phyloP scores from a whole-genome alignment of 1,140 invertebrate species.

The Oedothorax gibbosus region DNA sequence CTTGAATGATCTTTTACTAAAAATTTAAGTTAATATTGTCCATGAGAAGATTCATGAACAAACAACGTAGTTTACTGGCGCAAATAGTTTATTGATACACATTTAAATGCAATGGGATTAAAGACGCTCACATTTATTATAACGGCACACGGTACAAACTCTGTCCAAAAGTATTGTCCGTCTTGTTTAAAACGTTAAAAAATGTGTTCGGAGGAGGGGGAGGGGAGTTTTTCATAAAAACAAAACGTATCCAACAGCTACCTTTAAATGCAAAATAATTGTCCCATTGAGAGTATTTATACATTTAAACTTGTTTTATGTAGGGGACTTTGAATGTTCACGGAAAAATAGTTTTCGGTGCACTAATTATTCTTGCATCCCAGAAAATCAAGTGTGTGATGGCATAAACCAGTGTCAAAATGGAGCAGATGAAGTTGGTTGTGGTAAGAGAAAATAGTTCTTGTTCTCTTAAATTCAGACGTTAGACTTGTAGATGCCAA shows the following conservation, averaged over 20 bases:
- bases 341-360: not conserved
- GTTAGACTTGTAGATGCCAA: no score
- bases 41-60: no score
- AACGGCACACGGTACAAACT: no score
- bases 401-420: slow-evolving; percentile 19
- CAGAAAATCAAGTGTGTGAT: slow-evolving; percentile 9
- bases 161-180: no score
- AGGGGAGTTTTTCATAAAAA: no score
- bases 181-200: not conserved
- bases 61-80: no score
- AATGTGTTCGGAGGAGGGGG: not conserved
- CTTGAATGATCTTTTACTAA: not conserved
- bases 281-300: not conserved
- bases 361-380: not conserved
- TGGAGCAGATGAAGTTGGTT: slow-evolving; percentile 25
- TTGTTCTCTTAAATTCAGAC: no score
- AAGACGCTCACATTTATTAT: no score
- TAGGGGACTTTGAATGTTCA: slow-evolving; percentile 1
- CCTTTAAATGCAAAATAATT: not conserved
- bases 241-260: not conserved
- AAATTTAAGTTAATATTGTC: not conserved
- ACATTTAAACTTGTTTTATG: not conserved
- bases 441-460: not conserved
- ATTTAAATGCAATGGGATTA: no score
- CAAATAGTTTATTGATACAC: no score